A percentile compares a stretch with the other conserved stretches of the same genome.
These are phyloP conservation scores for Helarctos malayanus DNA, from an alignment of 2,797 vertebrate species.

Conservation along the genomic window DNA sequence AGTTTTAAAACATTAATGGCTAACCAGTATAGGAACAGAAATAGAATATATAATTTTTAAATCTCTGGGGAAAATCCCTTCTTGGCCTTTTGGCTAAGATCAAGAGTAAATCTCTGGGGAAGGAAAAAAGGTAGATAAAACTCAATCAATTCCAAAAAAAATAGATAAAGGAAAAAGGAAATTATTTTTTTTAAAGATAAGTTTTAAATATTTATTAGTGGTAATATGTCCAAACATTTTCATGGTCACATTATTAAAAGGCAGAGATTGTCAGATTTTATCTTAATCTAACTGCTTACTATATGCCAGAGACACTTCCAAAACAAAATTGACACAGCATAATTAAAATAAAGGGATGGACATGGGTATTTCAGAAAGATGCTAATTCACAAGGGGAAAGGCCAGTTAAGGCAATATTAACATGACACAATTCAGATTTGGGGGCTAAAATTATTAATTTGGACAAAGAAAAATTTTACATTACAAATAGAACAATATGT, in stretches of 20 bases:
- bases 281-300: not conserved
- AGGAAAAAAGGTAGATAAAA: not conserved
- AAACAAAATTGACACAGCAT: constrained; percentile 42
- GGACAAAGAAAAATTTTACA: not conserved
- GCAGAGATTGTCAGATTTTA: not conserved
- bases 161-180: not conserved
- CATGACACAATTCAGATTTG: not conserved
- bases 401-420: constrained; percentile 13
- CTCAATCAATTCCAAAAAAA: not conserved
- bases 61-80: not conserved
- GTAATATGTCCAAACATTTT: not conserved
- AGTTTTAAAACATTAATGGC: not conserved
- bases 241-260: constrained; percentile 30
- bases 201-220: not conserved
- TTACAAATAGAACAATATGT: not conserved
- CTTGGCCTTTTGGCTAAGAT: not conserved
- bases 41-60: not conserved
- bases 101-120: not conserved
- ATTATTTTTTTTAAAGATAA: not conserved
- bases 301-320: not conserved
- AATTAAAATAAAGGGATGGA: constrained; percentile 33
- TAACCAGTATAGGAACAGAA: not conserved
- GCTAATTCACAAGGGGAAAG: not conserved
- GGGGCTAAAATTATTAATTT: not conserved
- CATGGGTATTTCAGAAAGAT: constrained; percentile 38